phyloP scores from a whole-genome alignment of 2,113 vertebrate species.

The Calcarius ornatus region DNA sequence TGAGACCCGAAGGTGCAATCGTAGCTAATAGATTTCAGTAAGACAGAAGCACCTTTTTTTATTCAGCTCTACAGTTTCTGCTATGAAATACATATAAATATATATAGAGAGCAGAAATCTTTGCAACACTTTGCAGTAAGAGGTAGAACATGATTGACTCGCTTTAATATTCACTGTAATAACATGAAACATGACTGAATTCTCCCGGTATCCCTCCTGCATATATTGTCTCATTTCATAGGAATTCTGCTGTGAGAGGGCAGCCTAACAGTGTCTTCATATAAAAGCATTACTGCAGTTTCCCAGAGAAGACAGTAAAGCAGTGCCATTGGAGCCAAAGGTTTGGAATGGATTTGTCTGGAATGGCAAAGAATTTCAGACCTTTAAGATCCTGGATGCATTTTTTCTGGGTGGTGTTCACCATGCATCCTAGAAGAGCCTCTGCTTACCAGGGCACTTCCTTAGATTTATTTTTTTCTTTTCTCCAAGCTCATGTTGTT shows the following conservation, averaged over 20 bases:
- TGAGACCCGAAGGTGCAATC: constrained; percentile 44
- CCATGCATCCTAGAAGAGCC: background rate
- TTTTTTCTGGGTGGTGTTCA: background rate
- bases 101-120: background rate
- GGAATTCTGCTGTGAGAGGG: background rate
- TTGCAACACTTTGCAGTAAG: background rate
- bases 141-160: constrained; percentile 50
- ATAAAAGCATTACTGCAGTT: background rate
- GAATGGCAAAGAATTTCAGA: background rate
- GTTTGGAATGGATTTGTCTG: background rate
- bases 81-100: background rate
- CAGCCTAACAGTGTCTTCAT: background rate
- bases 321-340: background rate
- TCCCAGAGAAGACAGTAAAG: background rate
- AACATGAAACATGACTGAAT: constrained; percentile 12
- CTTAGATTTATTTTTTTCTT: background rate
- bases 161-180: constrained; percentile 54
- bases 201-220: background rate
- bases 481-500: background rate
- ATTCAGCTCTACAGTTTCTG: background rate
- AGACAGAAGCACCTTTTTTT: constrained; percentile 53
- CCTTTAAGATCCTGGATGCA: background rate
- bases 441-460: background rate
- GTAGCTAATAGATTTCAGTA: constrained; percentile 58
- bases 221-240: background rate